Evolutionary conservation across 1,140 invertebrate genomes (phyloP), one percentile per base, ranked within the genome.

Genomic region (Rhagoletis zephyria): DNA sequence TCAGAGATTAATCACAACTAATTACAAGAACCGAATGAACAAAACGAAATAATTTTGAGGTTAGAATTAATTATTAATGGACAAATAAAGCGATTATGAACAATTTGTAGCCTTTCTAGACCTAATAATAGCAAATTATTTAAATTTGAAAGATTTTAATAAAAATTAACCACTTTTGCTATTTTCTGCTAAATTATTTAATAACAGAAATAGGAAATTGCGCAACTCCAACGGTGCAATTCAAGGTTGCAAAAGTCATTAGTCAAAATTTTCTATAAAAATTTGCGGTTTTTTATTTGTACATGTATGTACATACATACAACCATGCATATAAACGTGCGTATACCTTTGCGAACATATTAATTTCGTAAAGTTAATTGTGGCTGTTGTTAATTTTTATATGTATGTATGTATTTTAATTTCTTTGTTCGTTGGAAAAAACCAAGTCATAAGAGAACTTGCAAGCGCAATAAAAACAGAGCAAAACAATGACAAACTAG

Each of bases 201-300:
- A 30, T 74, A 70, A 74, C 45, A 14, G 67, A 74, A 45, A 45
- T 74, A 74, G 40, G 14, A 74, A 48, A 45, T 67, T 30, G 64
- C 10, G 40, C 40, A 40, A 67, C 40, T 40, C 30, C 42, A 74
- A 14, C 40, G 42, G 67, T 4, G 67, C 42, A 48, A 10, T 45
- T 74, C 67, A 74, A 74, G 67, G 67, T 74, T 74, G 14, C 12
- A 74, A 74, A 45, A 74, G 45, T 74, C 42, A 74, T 74, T 74
- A 74, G 10, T 4, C 12, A 45, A 48, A 74, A 42, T 48, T 48
- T 0, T 10, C 4, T 67, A 4, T 67, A 30, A 30, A 30, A 30
- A 7, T 60, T 60, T 67, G 7, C 40, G 12, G 12, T 67, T 67
- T 67, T 67, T 67, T 67, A 67, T 40, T 19, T 67, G 63, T 1